These are phyloP conservation scores for Melipona bicolor DNA, from an alignment of 2,888 invertebrate species.

Conservation along the genomic window DNA sequence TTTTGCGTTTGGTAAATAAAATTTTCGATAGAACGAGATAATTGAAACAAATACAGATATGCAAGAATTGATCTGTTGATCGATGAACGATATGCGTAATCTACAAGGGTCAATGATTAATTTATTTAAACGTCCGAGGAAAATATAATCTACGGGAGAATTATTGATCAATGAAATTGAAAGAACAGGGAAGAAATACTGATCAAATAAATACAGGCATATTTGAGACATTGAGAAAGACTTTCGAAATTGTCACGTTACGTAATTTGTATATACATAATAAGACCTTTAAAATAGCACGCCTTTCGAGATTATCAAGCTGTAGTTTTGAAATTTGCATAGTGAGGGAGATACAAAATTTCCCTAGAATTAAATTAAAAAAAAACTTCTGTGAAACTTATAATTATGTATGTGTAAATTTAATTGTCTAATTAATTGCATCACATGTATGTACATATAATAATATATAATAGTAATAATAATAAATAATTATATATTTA, in stretches of 20 bases:
- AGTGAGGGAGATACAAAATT: not conserved
- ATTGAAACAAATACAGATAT: not conserved
- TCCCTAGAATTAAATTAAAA: not conserved
- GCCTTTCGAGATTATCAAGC: not conserved
- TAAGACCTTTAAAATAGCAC: not conserved
- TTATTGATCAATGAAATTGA: not conserved
- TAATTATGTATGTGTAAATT: not conserved
- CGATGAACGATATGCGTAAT: not conserved
- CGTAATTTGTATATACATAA: not conserved
- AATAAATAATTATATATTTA: too few relatives aligned
- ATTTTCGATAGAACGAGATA: not conserved
- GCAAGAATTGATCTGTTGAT: constrained; percentile 10
- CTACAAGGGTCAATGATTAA: not conserved
- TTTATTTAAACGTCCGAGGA: not conserved
- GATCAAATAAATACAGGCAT: not conserved
- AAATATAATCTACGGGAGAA: not conserved
- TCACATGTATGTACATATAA: too few relatives aligned
- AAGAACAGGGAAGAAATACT: not conserved
- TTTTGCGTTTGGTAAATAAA: not conserved
- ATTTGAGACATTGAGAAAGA: not conserved
- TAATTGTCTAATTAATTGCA: too few relatives aligned
- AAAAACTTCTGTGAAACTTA: not conserved
- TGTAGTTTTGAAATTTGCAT: not conserved
- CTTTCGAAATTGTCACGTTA: too few relatives aligned
- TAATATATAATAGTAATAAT: too few relatives aligned